Percentiles rank a stretch among this genome's conserved stretches.
These are phyloP conservation scores for Candoia aspera DNA, from an alignment of 2,113 vertebrate genomes.

Conservation along the genomic window DNA sequence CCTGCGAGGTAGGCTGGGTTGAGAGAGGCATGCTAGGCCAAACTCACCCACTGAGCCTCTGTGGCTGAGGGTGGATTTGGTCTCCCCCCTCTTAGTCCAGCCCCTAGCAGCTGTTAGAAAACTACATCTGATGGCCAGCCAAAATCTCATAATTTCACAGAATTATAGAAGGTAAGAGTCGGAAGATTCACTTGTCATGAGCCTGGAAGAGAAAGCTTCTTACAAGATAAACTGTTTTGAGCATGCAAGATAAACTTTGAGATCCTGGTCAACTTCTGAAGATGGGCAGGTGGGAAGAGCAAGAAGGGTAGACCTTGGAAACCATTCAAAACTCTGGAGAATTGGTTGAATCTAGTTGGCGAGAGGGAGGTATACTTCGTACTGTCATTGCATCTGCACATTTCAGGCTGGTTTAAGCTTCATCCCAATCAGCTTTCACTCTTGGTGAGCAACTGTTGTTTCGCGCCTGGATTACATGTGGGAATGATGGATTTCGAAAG, in stretches of 20 bases:
- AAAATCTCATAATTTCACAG: background rate
- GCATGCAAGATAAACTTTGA: background rate
- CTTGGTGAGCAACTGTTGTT: background rate
- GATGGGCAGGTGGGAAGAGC: background rate
- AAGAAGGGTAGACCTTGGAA: background rate
- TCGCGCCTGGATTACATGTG: background rate
- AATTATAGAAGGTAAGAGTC: background rate
- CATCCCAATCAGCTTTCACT: background rate
- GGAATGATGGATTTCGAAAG: background rate
- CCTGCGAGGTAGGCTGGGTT: background rate
- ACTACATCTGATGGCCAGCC: background rate
- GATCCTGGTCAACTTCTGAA: background rate
- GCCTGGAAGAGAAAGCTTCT: background rate
- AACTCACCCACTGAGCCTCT: background rate
- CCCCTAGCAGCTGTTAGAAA: too few species aligned
- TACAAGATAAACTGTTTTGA: background rate
- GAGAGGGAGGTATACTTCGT: too few species aligned
- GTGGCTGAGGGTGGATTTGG: background rate
- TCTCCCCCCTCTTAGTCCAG: background rate
- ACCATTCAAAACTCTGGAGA: background rate
- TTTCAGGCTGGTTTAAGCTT: background rate
- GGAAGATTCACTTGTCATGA: background rate
- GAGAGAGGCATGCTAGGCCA: background rate
- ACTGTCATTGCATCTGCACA: background rate
- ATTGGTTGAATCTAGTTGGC: background rate